A percentile compares a stretch with the other conserved stretches of the same genome.
phyloP scores from a whole-genome alignment of 2,888 invertebrate genomes.

The Pachydiplax longipennis region DNA sequence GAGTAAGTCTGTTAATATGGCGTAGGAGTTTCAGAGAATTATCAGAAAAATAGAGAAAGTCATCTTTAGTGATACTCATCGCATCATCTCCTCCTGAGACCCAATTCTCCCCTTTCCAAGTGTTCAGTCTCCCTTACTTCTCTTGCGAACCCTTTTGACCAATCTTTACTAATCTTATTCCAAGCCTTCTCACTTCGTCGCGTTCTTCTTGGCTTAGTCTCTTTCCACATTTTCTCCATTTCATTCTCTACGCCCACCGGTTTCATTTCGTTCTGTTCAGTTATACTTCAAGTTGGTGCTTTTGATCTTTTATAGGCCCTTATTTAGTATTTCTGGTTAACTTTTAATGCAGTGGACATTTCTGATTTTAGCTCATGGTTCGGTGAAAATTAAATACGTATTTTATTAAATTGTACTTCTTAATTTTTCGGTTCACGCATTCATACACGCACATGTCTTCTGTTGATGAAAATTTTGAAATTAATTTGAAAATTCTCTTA shows the following conservation, averaged over 20 bases:
- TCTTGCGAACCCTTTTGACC: not conserved
- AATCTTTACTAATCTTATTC: not conserved
- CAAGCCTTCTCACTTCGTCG: too few relatives aligned
- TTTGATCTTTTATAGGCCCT: not conserved
- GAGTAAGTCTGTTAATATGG: not conserved
- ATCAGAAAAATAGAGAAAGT: not conserved
- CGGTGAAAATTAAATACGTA: too few relatives aligned
- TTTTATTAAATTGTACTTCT: too few relatives aligned
- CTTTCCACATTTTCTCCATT: not conserved
- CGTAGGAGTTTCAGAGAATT: not conserved
- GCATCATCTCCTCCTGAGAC: not conserved
- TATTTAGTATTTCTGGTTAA: not conserved
- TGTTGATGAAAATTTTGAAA: too few relatives aligned
- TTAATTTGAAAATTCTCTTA: too few relatives aligned
- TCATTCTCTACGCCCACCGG: not conserved
- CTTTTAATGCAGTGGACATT: not conserved
- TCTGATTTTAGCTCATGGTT: too few relatives aligned
- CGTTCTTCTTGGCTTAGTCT: not conserved
- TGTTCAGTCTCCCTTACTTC: not conserved
- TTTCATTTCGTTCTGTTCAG: not conserved
- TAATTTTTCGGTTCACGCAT: too few relatives aligned
- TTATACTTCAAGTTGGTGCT: not conserved
- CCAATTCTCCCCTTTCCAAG: too few relatives aligned
- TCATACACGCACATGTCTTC: too few relatives aligned
- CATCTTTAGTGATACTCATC: not conserved